These are phyloP conservation scores for Sarcophilus harrisii DNA, from an alignment of 2,797 vertebrate species.

Conservation along the genomic window DNA sequence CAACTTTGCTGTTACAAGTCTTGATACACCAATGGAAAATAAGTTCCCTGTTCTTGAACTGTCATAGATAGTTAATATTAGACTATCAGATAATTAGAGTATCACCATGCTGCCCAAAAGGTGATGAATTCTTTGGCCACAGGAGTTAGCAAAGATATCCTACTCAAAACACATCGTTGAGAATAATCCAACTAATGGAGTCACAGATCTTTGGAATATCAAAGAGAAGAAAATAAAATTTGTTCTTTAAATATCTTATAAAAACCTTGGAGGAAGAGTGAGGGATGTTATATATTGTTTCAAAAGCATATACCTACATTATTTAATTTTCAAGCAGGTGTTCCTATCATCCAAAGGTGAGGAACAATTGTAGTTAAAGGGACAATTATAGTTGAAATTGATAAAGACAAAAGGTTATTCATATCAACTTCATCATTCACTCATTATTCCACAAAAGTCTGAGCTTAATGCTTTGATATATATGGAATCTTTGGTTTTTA, in stretches of 20 bases:
- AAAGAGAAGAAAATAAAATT: not conserved
- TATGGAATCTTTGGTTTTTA: not conserved
- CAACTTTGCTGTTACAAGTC: not conserved
- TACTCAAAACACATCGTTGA: not conserved
- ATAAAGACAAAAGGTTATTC: not conserved
- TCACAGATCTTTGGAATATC: not conserved
- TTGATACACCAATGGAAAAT: not conserved
- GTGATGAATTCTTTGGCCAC: not conserved
- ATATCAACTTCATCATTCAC: not conserved
- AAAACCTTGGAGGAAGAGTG: not conserved
- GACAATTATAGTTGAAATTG: not conserved
- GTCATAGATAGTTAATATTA: not conserved
- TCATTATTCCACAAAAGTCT: not conserved
- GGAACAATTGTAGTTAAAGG: not conserved
- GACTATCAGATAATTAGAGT: not conserved
- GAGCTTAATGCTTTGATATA: not conserved
- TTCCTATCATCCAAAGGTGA: not conserved
- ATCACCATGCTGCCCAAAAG: not conserved
- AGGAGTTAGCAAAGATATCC: not conserved
- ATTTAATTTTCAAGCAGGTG: not conserved
- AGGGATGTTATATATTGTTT: not conserved
- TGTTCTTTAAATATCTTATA: not conserved
- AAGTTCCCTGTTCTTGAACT: not conserved
- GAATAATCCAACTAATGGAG: not conserved
- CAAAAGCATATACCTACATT: not conserved